Conservation (phyloP, 2,797 vertebrate genomes). For the Urosaurus nigricauda region DNA sequence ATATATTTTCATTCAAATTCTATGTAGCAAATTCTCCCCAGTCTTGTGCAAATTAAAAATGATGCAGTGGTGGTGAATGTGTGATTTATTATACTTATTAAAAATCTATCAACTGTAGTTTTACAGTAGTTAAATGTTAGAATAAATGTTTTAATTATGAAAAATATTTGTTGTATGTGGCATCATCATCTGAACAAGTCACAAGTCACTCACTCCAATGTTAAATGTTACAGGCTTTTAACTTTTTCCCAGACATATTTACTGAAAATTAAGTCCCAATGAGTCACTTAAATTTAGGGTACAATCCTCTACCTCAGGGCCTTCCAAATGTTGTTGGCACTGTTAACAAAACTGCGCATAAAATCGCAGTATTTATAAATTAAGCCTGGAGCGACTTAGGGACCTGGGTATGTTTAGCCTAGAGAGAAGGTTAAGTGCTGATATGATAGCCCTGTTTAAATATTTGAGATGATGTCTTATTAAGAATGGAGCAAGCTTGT, state of each 20-base stretch:
- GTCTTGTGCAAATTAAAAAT: background rate
- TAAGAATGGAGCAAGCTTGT: no score
- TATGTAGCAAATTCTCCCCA: background rate
- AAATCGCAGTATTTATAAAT: background rate
- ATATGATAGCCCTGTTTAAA: no score
- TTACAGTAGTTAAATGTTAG: background rate
- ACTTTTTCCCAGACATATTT: background rate
- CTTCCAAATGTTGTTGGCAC: no score
- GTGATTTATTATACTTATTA: background rate
- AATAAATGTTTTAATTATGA: background rate
- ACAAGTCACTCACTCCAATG: background rate
- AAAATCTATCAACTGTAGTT: background rate
- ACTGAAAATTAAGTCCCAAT: no score
- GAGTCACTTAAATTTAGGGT: no score
- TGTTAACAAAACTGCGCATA: background rate
- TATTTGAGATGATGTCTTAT: no score
- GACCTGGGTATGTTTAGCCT: no score
- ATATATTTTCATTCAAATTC: background rate
- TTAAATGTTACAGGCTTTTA: background rate
- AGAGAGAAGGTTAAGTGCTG: no score
- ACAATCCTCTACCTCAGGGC: no score
- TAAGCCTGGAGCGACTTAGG: background rate
- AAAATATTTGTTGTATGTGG: background rate
- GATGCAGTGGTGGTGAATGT: background rate
- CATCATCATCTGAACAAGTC: background rate